Base-by-base conservation (phyloP, 1,140 invertebrate species). In the Drosophila serrata region DNA sequence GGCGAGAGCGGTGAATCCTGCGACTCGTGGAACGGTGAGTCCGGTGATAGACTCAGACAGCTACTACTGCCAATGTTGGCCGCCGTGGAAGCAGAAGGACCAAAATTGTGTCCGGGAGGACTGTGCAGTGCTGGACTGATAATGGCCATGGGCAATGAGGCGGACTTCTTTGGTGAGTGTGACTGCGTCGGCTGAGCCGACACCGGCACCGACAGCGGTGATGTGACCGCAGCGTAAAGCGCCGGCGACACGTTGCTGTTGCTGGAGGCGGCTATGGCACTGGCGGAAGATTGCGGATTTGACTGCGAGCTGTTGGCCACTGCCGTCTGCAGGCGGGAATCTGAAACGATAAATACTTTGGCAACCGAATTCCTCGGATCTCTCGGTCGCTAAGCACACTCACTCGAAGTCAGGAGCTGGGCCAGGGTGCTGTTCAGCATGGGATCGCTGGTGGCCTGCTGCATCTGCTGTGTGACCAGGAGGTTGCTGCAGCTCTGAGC, bases 1-100 rank as follows among this genome's bases (percentile, higher is more conserved):
- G 94, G 94, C 73, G 94, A 94, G 9, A 91, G 57, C 13, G 92
- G 92, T 8, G 92, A 91, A 43, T 92, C 92, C 68, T 91, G 91
- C 6, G 84, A 88, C 19, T 92, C 92, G 45, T 84, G 82, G 51
- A 92, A 92, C 42, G 84, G 76, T n/a, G 90, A 92, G 17, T 92
- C 92, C 1, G 92, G 92, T 12, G 92, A 92, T 15, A 92, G 51
- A 24, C 86, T 91, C 8, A 92, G 39, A 19, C 51, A 55, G 12
- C 73, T 80, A 40, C 46, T 90, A 42, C 68, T 74, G 45, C 61
- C 61, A n/a, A 75, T 39, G 27, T 67, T 81, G 13, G 15, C 42
- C 3, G 46, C 49, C 8, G 51, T 37, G 33, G 51, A 37, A 4
- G n/a, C n/a, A n/a, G 58, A 37, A 9, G 60, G 67, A 8, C 69